phyloP scores from a whole-genome alignment of 64 coral and sea anemone species.

The Porites lutea region DNA sequence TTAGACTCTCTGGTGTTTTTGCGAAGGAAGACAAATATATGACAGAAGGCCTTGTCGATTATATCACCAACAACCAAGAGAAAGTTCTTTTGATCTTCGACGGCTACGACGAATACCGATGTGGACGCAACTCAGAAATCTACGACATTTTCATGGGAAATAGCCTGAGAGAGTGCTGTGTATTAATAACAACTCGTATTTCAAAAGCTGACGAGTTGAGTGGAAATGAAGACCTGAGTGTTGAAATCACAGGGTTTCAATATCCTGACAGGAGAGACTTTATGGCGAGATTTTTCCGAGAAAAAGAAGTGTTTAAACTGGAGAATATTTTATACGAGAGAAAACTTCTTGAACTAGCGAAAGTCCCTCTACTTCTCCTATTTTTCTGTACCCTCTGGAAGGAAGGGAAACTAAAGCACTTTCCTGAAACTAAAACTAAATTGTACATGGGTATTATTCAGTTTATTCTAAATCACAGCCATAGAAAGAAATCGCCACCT shows the following conservation, averaged over 20 bases:
- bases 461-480: background rate
- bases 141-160: conserved; percentile 5
- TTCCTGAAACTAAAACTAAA: background rate
- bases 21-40: background rate
- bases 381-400: conserved; percentile 1
- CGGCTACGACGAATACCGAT: background rate
- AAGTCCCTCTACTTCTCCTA: background rate
- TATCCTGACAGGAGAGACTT: background rate
- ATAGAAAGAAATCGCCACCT: background rate
- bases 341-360: background rate
- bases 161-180: background rate
- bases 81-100: background rate
- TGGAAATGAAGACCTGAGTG: background rate
- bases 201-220: background rate
- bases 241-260: background rate
- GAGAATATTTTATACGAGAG: background rate
- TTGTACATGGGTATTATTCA: background rate
- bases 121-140: background rate
- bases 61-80: background rate
- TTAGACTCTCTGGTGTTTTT: background rate
- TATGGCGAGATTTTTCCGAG: background rate
- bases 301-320: background rate
- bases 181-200: background rate
- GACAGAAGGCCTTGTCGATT: background rate
- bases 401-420: too few species aligned